Evolutionary conservation across 2,888 invertebrate genomes (phyloP), one percentile per base, ranked within the genome.

Genomic region (Ptilodon capucinus): DNA sequence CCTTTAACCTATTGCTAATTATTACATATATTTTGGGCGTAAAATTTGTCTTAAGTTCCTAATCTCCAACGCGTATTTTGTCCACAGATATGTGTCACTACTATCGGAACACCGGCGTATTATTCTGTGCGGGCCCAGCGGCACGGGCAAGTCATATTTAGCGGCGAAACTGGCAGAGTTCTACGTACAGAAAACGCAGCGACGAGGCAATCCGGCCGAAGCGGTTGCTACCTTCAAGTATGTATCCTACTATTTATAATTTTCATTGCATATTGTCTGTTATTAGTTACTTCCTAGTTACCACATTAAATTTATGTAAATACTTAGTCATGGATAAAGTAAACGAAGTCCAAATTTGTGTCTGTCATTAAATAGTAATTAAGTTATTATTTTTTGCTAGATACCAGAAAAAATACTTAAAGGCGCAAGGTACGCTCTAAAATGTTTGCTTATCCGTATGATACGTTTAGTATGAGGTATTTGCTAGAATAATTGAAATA

Each of bases 131-230:
- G 99, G 99, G 0, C 98, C 99, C 1, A 96, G 96, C 72, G 99
- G 99, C 36, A 99, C 98, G 0, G 98, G 99, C 14, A 99, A 99
- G 86, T 98, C 98, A 0, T 98, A 98, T 81, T 91, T 99, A 60
- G 99, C 99, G 6, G 96, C 97, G 21, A 96, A 98, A 76, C 91
- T 99, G 42, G 99, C 99, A 0, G 97, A 99, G 79, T 98, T 98
- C 79, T 94, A 99, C 61, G 97, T 97, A 2, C 95, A 96, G 58
- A 94, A 95, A 54, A 93, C 94, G 30, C 94, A 94, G 54, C 93
- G 95, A 2, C 94, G 97, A 71, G 97, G 95, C 51, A 93, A 97
- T 76, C 96, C 96, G 0, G 95, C 96, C 0, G 97, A 97, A 81
- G 96, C 97, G 23, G 97, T 99, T 13, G 98, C 98, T 44, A 98